These are phyloP conservation scores for Zosterops lateralis DNA, from an alignment of 2,113 vertebrate species.

Conservation along the genomic window DNA sequence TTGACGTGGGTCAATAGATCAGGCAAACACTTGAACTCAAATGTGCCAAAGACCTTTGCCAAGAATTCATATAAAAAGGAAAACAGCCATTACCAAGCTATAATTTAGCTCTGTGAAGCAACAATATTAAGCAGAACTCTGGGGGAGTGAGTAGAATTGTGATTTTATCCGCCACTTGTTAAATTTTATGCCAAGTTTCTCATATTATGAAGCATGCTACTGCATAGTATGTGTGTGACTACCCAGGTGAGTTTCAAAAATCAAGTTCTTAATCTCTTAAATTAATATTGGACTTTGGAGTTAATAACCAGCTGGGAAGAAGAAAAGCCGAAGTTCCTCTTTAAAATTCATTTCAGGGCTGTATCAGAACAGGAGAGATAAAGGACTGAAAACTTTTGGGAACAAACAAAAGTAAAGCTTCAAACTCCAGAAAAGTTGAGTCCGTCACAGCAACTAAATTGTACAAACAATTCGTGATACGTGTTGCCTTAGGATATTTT, in stretches of 20 bases:
- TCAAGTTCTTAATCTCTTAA: neutral
- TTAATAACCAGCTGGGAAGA: neutral
- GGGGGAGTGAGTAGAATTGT: neutral
- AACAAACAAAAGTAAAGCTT: neutral
- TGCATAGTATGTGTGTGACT: neutral
- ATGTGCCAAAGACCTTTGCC: neutral
- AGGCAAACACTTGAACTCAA: neutral
- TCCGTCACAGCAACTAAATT: neutral
- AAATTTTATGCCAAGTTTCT: neutral
- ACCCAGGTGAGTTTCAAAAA: neutral
- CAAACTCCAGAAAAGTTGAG: neutral
- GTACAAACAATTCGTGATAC: neutral
- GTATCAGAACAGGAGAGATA: neutral
- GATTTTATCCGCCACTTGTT: neutral
- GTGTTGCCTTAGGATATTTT: neutral
- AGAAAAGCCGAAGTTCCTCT: neutral
- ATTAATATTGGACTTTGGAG: neutral
- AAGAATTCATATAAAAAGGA: neutral
- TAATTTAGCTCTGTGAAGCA: neutral
- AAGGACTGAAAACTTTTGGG: neutral
- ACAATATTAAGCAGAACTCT: neutral
- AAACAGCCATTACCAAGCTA: neutral
- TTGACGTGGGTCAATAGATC: neutral
- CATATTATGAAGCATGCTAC: neutral
- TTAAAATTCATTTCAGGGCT: neutral